phyloP scores from a whole-genome alignment of 2,113 vertebrate genomes.

The Circaetus cinerascens region DNA sequence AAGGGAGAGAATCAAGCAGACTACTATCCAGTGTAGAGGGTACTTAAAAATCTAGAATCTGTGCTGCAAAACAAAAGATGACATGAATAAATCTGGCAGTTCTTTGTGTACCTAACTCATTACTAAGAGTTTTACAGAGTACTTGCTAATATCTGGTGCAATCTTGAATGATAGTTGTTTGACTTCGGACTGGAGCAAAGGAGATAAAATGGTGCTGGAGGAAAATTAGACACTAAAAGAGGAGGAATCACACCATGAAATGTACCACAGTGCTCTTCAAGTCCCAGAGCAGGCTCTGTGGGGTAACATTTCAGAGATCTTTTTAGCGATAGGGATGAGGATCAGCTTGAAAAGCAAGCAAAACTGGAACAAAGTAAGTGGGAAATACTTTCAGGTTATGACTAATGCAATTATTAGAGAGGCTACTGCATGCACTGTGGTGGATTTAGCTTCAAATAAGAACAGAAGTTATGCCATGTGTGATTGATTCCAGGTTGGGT shows the following conservation, averaged over 20 bases:
- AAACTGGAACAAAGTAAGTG: conserved; percentile 25
- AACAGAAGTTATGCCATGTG: conserved; percentile 15
- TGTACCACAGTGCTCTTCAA: background rate
- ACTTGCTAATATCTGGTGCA: background rate
- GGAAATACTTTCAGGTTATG: conserved; percentile 42
- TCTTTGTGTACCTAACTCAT: background rate
- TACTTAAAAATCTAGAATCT: background rate
- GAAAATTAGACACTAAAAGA: background rate
- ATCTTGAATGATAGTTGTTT: background rate
- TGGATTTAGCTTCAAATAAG: conserved; percentile 21
- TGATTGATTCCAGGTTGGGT: conserved; percentile 55
- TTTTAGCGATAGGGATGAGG: background rate
- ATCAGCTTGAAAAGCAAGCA: conserved; percentile 20
- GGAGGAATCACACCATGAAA: background rate
- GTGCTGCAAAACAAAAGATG: background rate
- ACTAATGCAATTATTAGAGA: conserved; percentile 49
- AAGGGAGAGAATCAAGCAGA: background rate
- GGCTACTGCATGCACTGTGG: background rate
- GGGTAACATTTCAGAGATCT: background rate
- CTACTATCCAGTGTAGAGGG: background rate
- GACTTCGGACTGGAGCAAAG: background rate
- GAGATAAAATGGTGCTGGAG: background rate
- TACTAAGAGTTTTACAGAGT: background rate
- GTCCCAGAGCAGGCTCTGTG: background rate
- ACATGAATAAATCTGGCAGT: background rate